Percentiles rank a stretch among this genome's conserved stretches.
These are phyloP conservation scores for Ceratitis capitata DNA, from an alignment of 1,140 invertebrate species.

Conservation along the genomic window DNA sequence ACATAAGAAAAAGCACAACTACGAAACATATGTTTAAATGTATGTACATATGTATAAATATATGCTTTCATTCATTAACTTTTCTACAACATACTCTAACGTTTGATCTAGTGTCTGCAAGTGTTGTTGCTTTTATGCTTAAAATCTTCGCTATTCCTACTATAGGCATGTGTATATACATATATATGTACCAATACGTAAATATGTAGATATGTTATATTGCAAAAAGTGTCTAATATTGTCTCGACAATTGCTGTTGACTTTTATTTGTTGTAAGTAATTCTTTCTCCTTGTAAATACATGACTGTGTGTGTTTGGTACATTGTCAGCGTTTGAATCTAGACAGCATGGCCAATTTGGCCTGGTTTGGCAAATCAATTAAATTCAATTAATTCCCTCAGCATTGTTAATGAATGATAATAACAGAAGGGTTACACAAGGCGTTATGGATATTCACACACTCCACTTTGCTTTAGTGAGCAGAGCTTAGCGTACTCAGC, in stretches of 20 bases:
- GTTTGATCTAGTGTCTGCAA: background rate
- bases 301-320: background rate
- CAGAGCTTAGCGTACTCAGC: background rate
- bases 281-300: too few species aligned
- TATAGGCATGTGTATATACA: background rate
- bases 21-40: too few species aligned
- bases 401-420: constrained; percentile 63
- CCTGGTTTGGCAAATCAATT: constrained; percentile 66
- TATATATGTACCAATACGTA: background rate
- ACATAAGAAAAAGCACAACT: too few species aligned
- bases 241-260: background rate
- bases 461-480: background rate
- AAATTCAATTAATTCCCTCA: constrained; percentile 64
- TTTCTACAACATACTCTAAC: background rate
- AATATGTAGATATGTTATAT: too few species aligned
- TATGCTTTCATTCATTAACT: constrained; percentile 14
- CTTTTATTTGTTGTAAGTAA: background rate
- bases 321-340: constrained; percentile 45
- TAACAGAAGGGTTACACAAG: constrained; percentile 64
- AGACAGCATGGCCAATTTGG: constrained; percentile 64
- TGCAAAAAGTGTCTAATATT: too few species aligned
- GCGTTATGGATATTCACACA: constrained; percentile 42
- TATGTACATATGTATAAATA: background rate
- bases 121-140: background rate
- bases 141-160: background rate